These are phyloP conservation scores for Zootoca vivipara DNA, from an alignment of 2,113 vertebrate genomes.

Conservation along the genomic window DNA sequence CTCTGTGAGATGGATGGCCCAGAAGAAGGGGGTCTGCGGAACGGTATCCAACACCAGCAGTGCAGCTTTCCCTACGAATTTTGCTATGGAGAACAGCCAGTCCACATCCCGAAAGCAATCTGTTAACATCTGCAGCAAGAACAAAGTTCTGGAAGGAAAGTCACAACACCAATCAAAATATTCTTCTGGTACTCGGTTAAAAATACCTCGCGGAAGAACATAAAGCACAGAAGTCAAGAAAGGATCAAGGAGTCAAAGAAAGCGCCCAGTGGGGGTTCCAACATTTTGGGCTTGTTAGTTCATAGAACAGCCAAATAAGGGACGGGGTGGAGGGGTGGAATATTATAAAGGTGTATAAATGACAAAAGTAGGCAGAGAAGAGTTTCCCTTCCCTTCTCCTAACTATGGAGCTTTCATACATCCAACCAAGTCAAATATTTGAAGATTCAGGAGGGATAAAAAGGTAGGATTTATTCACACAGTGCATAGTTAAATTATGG, in stretches of 20 bases:
- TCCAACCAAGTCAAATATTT: no score
- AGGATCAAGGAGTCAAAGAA: background rate
- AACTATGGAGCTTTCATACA: no score
- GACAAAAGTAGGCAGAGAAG: no score
- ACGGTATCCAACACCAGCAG: constrained; percentile 36
- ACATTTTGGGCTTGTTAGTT: no score
- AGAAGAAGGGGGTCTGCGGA: constrained; percentile 47
- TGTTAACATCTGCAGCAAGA: constrained; percentile 17
- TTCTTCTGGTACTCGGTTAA: background rate
- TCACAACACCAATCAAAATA: fast-evolving
- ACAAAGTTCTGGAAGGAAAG: constrained; percentile 10
- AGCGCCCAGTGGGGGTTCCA: no score
- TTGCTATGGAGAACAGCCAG: background rate
- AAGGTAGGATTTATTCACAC: no score
- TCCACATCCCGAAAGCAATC: constrained; percentile 28
- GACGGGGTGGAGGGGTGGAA: no score
- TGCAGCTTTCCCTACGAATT: background rate
- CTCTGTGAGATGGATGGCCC: constrained; percentile 39
- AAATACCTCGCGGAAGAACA: background rate
- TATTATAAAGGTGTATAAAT: no score
- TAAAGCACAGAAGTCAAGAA: background rate
- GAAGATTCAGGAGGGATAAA: no score
- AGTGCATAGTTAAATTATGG: no score
- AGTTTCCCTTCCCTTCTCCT: no score
- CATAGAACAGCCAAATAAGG: no score